Percentiles rank a stretch among this genome's conserved stretches.
Evolutionary conservation across 2,797 vertebrate species (phyloP).

Genomic region (Melanotaenia trifasciata): DNA sequence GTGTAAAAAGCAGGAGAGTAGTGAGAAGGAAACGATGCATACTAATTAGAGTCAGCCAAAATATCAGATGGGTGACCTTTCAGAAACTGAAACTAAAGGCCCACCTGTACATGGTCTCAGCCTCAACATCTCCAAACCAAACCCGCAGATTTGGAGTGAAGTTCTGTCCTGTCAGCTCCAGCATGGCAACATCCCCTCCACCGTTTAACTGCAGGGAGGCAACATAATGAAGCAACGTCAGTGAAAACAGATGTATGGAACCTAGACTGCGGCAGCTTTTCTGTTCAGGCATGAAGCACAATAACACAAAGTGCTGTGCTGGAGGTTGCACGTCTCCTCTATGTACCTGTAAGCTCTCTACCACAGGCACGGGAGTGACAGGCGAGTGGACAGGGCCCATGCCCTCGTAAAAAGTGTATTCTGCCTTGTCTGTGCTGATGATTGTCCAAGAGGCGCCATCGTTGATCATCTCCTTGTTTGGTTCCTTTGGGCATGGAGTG

Average conservation of each 20-base stretch:
- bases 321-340: not conserved
- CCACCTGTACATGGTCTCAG: conserved; percentile 99
- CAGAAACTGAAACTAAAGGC: not conserved
- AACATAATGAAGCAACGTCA: not conserved
- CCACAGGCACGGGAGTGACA: conserved; percentile 98
- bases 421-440: conserved; percentile 99
- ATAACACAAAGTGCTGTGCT: no score
- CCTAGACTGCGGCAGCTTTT: not conserved
- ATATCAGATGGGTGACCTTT: not conserved
- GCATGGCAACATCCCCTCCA: conserved; percentile 98
- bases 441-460: conserved; percentile 99
- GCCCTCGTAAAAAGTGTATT: conserved; percentile 99
- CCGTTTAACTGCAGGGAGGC: conserved; percentile 89
- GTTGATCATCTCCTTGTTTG: conserved; percentile 99
- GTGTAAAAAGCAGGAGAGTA: no score
- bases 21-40: no score
- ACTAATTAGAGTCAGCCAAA: no score
- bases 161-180: conserved; percentile 99
- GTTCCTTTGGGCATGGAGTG: conserved; percentile 99
- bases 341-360: conserved; percentile 96
- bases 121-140: conserved; percentile 99
- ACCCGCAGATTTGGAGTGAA: conserved; percentile 98
- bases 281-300: not conserved
- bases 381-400: conserved; percentile 97
- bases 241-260: not conserved